Conservation (phyloP, 2,888 invertebrate species). For the Lithophane socia region DNA sequence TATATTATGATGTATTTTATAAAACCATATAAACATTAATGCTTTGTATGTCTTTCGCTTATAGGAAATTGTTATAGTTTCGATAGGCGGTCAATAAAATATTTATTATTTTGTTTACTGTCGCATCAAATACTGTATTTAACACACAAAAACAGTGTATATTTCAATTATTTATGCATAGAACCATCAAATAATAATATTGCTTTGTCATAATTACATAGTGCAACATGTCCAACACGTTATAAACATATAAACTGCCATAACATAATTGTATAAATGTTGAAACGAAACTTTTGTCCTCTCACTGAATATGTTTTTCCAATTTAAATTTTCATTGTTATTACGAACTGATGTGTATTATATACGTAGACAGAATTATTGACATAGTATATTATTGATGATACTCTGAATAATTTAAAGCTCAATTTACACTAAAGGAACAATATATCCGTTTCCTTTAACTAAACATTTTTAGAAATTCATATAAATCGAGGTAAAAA, state of each 20-base stretch:
- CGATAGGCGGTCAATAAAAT: background rate
- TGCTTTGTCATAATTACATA: background rate
- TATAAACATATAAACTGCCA: constrained; percentile 48
- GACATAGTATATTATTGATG: background rate
- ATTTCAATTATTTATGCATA: background rate
- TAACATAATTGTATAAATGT: constrained; percentile 37
- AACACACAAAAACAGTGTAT: background rate
- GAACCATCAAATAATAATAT: background rate
- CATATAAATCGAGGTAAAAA: background rate
- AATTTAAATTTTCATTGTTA: background rate
- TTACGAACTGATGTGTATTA: background rate
- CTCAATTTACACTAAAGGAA: constrained; percentile 24
- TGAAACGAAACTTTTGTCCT: background rate
- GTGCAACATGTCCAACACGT: constrained; percentile 1
- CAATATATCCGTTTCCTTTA: background rate
- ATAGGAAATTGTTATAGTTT: constrained; percentile 32
- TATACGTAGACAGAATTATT: constrained; percentile 11
- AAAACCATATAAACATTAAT: constrained; percentile 43
- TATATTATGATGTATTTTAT: constrained; percentile 56
- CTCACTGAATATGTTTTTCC: background rate
- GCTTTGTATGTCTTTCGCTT: constrained; percentile 51
- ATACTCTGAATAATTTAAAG: constrained; percentile 4
- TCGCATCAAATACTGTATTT: background rate
- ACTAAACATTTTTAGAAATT: background rate
- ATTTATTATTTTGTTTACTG: background rate